A percentile compares a stretch with the other conserved stretches of the same genome.
Conservation (phyloP, 2,797 vertebrate genomes). For the Pygocentrus nattereri region DNA sequence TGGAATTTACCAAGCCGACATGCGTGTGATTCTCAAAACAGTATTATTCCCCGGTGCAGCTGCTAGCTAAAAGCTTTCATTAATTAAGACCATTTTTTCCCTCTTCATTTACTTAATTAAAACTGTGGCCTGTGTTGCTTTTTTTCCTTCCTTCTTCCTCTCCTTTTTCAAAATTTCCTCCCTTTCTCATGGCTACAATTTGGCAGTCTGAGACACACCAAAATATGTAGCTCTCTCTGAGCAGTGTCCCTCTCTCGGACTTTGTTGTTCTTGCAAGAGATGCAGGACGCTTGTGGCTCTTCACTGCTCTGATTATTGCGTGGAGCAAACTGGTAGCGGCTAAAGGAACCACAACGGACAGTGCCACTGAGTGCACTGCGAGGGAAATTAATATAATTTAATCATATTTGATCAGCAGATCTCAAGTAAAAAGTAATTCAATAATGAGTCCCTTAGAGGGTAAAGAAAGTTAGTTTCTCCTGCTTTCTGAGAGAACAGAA, state of each 20-base stretch:
- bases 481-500: constrained; percentile 54
- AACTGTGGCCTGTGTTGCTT: constrained; percentile 72
- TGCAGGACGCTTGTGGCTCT: constrained; percentile 23
- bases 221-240: constrained; percentile 36
- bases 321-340: constrained; percentile 41
- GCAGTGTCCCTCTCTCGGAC: constrained; percentile 14
- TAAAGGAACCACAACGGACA: constrained; percentile 37
- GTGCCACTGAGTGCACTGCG: constrained; percentile 27
- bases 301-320: constrained; percentile 43
- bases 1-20: constrained; percentile 70
- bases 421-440: constrained; percentile 61
- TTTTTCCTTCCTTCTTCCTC: constrained; percentile 63
- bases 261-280: background rate
- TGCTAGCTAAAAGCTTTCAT: constrained; percentile 63
- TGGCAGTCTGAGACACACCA: constrained; percentile 45
- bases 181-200: constrained; percentile 60
- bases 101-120: constrained; percentile 74
- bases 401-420: constrained; percentile 62
- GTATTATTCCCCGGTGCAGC: constrained; percentile 65
- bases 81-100: constrained; percentile 70
- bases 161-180: constrained; percentile 63
- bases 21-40: constrained; percentile 68
- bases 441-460: constrained; percentile 66
- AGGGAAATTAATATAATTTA: constrained; percentile 49
- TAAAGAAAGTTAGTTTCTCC: constrained; percentile 56